Evolutionary conservation across 2,113 vertebrate species (phyloP).

Genomic region (Anhinga rufa): DNA sequence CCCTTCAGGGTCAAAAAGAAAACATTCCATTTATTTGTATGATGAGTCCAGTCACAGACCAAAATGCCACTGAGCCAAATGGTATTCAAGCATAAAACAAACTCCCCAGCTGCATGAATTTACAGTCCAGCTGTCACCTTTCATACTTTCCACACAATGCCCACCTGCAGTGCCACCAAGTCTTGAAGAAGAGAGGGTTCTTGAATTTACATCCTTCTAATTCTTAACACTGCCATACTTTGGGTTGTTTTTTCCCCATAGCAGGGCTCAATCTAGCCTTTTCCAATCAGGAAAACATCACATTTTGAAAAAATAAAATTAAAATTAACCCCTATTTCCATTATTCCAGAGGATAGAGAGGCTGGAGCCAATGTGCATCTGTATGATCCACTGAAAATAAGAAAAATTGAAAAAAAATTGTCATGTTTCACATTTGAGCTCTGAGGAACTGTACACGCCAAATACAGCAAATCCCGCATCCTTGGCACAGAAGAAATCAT

Average conservation of each 20-base stretch:
- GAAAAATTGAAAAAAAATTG: neutral
- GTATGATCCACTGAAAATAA: neutral
- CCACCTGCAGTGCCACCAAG: neutral
- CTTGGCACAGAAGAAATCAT: neutral
- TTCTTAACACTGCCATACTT: neutral
- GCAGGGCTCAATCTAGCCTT: neutral
- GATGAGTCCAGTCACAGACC: neutral
- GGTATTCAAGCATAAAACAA: constrained; percentile 28
- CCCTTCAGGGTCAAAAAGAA: constrained; percentile 17
- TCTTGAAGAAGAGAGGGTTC: neutral
- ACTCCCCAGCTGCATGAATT: neutral
- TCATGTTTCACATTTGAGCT: neutral
- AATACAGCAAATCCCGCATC: neutral
- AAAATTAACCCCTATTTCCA: neutral
- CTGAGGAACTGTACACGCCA: neutral
- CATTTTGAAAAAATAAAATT: neutral
- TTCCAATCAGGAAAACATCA: neutral
- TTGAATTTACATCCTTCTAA: neutral
- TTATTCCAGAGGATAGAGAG: neutral
- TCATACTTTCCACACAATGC: neutral
- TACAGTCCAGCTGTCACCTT: constrained; percentile 20
- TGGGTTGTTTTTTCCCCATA: neutral
- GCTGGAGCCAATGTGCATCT: neutral
- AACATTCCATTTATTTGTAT: constrained; percentile 21
- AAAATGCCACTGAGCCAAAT: constrained; percentile 39